Percentiles rank a stretch among this genome's conserved stretches.
phyloP scores from a whole-genome alignment of 2,113 vertebrate species.

The Erinaceus europaeus region DNA sequence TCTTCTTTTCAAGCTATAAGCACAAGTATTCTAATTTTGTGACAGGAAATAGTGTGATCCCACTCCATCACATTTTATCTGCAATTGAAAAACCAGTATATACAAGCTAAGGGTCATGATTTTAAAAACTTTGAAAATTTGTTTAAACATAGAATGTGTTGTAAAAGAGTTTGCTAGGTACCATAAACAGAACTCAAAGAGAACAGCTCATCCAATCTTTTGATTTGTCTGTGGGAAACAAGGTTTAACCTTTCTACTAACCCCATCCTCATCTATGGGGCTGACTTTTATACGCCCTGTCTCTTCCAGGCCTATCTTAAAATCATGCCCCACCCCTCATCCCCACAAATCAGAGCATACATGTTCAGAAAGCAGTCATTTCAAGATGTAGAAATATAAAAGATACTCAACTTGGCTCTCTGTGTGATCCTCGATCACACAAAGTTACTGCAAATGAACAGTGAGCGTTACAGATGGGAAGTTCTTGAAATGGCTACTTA shows the following conservation, averaged over 20 bases:
- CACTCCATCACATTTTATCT: not conserved
- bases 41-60: slow-evolving; percentile 1
- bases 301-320: slow-evolving; percentile 37
- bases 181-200: slow-evolving; percentile 29
- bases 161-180: slow-evolving; percentile 28
- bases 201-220: not conserved
- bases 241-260: not conserved
- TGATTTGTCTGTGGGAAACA: slow-evolving; percentile 11
- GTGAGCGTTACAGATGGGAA: not conserved
- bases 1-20: slow-evolving; percentile 1
- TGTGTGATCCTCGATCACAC: not conserved
- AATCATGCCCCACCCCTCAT: not conserved
- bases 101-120: not conserved
- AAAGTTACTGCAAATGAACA: not conserved
- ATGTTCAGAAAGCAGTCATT: slow-evolving; percentile 33
- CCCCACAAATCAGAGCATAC: slow-evolving; percentile 35
- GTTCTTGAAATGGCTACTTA: not conserved
- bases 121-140: slow-evolving; percentile 26
- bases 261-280: not conserved
- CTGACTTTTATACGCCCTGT: not conserved
- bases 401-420: not conserved
- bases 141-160: slow-evolving; percentile 45
- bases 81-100: not conserved
- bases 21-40: not conserved
- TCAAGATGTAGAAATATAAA: not conserved